phyloP scores from a whole-genome alignment of 1,140 invertebrate species.

The Lepeophtheirus salmonis region DNA sequence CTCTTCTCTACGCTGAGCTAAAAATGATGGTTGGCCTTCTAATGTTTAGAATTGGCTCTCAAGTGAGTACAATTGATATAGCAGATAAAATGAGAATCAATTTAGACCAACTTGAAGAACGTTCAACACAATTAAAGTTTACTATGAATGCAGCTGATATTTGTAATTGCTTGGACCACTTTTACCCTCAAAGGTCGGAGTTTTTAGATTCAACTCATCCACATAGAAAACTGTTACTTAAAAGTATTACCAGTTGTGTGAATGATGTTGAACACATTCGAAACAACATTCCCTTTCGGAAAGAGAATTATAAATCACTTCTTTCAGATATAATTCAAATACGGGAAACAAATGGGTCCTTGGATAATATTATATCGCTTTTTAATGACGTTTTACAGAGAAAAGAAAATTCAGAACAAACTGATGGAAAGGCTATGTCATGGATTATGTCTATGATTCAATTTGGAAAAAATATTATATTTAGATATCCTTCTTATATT shows the following conservation, averaged over 20 bases:
- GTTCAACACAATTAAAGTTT: not conserved
- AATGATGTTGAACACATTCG: not conserved
- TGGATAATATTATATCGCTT: not conserved
- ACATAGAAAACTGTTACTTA: not conserved
- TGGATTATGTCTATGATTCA: not conserved
- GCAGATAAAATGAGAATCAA: not conserved
- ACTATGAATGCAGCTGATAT: not conserved
- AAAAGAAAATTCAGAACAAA: not conserved
- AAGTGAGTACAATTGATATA: not conserved
- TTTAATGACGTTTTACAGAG: not conserved
- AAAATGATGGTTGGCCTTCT: not conserved
- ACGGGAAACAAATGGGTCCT: not conserved
- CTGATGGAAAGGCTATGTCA: not conserved
- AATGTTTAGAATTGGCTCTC: not conserved
- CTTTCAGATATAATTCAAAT: not conserved
- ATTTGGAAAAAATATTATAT: not conserved
- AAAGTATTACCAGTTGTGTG: not conserved
- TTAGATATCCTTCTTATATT: not conserved
- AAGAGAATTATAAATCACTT: not conserved
- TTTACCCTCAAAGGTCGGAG: not conserved
- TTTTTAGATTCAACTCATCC: not conserved
- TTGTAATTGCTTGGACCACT: not conserved
- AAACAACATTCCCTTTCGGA: not conserved
- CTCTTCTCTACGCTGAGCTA: not conserved
- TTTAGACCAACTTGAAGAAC: not conserved